These are phyloP conservation scores for Mionectes olivaceus DNA, from an alignment of 2,797 vertebrate species.

Conservation along the genomic window DNA sequence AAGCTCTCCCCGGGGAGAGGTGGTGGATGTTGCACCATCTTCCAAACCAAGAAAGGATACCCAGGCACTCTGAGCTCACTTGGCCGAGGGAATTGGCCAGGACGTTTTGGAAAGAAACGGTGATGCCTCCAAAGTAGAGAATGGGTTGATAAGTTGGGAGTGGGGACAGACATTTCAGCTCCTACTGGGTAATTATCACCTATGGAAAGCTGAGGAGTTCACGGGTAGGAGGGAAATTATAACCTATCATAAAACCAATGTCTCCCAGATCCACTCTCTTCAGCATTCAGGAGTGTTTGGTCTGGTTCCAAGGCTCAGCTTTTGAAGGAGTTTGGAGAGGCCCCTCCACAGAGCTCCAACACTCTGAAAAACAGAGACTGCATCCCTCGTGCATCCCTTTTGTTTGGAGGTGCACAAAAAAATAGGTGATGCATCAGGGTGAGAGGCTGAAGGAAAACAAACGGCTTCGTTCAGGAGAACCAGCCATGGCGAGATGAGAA, in stretches of 20 bases:
- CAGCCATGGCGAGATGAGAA: background rate
- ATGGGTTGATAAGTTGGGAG: background rate
- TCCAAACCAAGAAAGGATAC: background rate
- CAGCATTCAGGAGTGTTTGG: background rate
- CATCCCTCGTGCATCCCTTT: background rate
- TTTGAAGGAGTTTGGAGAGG: slow-evolving; percentile 25
- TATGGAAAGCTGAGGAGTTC: background rate
- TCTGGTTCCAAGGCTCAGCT: slow-evolving; percentile 14
- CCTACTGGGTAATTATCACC: slow-evolving; percentile 32
- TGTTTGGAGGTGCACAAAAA: background rate
- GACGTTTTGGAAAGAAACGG: background rate
- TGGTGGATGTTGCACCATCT: background rate
- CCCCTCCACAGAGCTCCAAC: background rate
- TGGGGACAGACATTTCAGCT: slow-evolving; percentile 20
- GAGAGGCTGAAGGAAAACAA: slow-evolving; percentile 14
- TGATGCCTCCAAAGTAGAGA: background rate
- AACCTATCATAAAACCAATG: background rate
- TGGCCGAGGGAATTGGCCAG: background rate
- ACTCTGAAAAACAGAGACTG: background rate
- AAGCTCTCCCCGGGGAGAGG: background rate
- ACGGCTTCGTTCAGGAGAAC: background rate
- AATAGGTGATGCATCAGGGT: fast-evolving
- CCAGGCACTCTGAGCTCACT: fast-evolving
- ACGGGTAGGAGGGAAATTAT: slow-evolving; percentile 28
- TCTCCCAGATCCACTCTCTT: background rate